phyloP scores from a whole-genome alignment of 2,113 vertebrate genomes.

The Oriolus oriolus region DNA sequence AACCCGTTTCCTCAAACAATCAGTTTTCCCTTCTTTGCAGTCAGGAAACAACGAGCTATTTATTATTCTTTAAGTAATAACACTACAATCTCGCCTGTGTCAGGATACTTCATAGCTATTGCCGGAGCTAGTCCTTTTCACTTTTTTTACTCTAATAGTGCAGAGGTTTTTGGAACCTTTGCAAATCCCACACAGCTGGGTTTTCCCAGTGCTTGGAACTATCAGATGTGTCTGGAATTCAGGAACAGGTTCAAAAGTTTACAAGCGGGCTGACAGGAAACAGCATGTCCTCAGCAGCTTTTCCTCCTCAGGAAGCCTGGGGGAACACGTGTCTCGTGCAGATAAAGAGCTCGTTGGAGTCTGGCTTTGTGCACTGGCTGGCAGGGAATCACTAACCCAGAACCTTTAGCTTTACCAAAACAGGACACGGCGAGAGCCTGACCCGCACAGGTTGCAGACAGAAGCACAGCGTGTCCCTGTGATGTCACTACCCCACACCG shows the following conservation, averaged over 20 bases:
- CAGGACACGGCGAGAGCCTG: fast-evolving
- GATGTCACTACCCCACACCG: fast-evolving
- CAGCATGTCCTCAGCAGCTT: background rate
- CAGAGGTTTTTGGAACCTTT: background rate
- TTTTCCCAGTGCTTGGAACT: background rate
- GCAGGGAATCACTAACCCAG: background rate
- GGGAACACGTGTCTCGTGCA: background rate
- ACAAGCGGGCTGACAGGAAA: background rate
- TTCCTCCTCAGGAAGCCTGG: background rate
- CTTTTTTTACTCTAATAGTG: background rate
- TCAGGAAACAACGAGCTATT: background rate
- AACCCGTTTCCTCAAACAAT: background rate
- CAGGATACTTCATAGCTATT: background rate
- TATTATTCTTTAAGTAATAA: background rate
- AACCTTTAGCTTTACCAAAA: background rate
- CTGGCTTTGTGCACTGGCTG: background rate
- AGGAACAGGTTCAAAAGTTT: background rate
- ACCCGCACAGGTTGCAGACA: fast-evolving
- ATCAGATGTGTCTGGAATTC: background rate
- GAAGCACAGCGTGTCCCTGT: background rate
- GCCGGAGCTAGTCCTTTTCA: background rate
- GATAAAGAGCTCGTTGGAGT: background rate
- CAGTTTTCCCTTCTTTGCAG: background rate
- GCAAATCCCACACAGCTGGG: background rate
- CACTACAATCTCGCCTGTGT: too few species aligned